Percentiles rank a stretch among this genome's conserved stretches.
Evolutionary conservation across 2,888 invertebrate genomes (phyloP).

Genomic region (Hyposoter didymator): DNA sequence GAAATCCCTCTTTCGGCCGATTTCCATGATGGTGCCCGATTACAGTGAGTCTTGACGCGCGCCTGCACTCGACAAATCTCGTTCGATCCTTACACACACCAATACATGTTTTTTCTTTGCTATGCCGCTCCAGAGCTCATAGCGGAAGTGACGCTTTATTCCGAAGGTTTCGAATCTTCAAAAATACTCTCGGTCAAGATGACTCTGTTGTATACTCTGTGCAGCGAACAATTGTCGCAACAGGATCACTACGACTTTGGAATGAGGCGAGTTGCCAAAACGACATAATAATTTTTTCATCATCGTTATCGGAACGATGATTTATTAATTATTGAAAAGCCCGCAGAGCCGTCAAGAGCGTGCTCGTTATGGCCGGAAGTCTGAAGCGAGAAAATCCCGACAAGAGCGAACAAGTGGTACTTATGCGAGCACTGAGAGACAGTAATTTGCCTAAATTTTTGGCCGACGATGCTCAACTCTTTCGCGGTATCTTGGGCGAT

Average conservation of each 20-base stretch:
- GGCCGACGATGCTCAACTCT: constrained; percentile 92
- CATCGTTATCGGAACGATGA: too few relatives aligned
- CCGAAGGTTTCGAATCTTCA: constrained; percentile 96
- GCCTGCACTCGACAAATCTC: not conserved
- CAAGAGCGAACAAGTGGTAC: constrained; percentile 92
- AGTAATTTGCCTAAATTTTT: constrained; percentile 96
- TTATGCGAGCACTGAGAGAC: constrained; percentile 94
- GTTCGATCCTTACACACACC: constrained; percentile 10
- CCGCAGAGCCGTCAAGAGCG: constrained; percentile 94
- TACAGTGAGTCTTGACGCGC: constrained; percentile 87
- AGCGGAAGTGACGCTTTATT: constrained; percentile 96
- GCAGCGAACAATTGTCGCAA: constrained; percentile 95
- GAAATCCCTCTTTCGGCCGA: constrained; percentile 94
- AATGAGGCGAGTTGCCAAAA: constrained; percentile 86
- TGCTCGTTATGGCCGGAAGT: constrained; percentile 96
- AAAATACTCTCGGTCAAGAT: constrained; percentile 95
- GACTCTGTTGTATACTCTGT: constrained; percentile 96
- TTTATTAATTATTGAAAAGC: not conserved
- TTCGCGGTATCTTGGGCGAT: constrained; percentile 95
- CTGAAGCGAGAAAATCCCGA: constrained; percentile 94
- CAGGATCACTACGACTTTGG: constrained; percentile 97
- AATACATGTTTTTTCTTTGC: constrained; percentile 20
- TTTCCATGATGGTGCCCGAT: constrained; percentile 97
- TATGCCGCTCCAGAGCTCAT: constrained; percentile 87
- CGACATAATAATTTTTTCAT: too few relatives aligned